Evolutionary conservation across 2,113 vertebrate species (phyloP), one percentile per base, ranked within the genome.

Genomic region (Haemorhous mexicanus): DNA sequence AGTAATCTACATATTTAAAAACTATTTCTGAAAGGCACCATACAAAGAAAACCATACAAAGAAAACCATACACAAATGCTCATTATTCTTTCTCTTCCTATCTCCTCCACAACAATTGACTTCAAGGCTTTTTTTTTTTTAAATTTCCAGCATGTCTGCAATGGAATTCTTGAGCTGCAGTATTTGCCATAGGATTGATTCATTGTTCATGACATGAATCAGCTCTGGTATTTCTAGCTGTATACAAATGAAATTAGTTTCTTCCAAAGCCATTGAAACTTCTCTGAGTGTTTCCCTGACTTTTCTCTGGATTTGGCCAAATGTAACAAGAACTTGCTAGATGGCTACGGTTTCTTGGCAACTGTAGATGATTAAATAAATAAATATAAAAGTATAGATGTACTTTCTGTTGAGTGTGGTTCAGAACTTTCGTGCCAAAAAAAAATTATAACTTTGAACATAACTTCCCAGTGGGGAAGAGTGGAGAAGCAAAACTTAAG

Each of bases 61-160:
- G 19, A 21, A 16, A 72, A 49, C 22, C 28, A 33, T 55, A 46
- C 12, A 49, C 0, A 3, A 63, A 63, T 9, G 1, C 1, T 35
- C 24, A 43, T 10, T 35, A 37, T 12, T 24, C 7, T 49, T 4
- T 27, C 14, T 68, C 52, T 79, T 91, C 62, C 13, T 22, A 56
- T 47, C 15, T 78, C 14, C 26, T 92, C 33, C 32, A 61, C 17
- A 12, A 26, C 47, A 77, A 35, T 0, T 81, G 21, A 75, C 33
- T 93, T 81, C 16, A 78, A 72, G 49, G 20, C 9, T 53, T 33
- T 44, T 69, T 33, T 44, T 69, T 73, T 72, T 41, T 33, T 12
- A 13, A 13, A 77, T 27, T 67, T 33, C 21, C 27, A 87, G 13
- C 35, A 44, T 13, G 28, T 81, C 39, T 43, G 24, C 55, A 70